Percentiles rank a stretch among this genome's conserved stretches.
phyloP scores from a whole-genome alignment of 2,888 invertebrate species.

The Tenthredo scrophulariae region DNA sequence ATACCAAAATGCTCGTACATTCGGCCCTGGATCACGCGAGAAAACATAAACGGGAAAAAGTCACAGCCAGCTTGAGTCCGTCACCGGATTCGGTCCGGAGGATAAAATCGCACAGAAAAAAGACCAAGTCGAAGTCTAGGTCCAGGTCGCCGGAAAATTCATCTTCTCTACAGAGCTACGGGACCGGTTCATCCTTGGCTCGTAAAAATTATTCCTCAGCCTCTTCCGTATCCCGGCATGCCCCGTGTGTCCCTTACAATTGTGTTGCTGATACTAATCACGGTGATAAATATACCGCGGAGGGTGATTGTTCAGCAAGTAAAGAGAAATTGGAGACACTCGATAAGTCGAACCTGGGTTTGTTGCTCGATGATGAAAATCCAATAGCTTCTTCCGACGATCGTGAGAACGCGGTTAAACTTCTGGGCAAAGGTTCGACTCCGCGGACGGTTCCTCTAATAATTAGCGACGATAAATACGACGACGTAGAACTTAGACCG shows the following conservation, averaged over 20 bases:
- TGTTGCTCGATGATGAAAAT: background rate
- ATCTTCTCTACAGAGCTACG: slow-evolving; percentile 27
- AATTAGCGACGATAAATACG: slow-evolving; percentile 15
- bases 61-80: slow-evolving; percentile 61
- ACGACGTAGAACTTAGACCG: slow-evolving; percentile 58
- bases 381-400: background rate
- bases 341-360: background rate
- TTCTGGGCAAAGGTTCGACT: slow-evolving; percentile 44
- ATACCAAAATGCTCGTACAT: slow-evolving; percentile 72
- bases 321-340: background rate
- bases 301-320: background rate
- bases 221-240: slow-evolving; percentile 32
- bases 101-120: slow-evolving; percentile 56
- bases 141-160: slow-evolving; percentile 66
- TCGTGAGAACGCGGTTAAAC: slow-evolving; percentile 47
- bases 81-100: slow-evolving; percentile 66
- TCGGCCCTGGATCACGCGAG: slow-evolving; percentile 59
- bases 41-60: slow-evolving; percentile 59
- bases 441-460: background rate
- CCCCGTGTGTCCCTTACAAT: background rate
- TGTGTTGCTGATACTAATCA: background rate
- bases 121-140: slow-evolving; percentile 63
- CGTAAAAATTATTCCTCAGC: slow-evolving; percentile 34
- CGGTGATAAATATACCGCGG: background rate
- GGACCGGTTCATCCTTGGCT: slow-evolving; percentile 44